Evolutionary conservation across 2,888 invertebrate genomes (phyloP), one percentile per base, ranked within the genome.

Genomic region (Andrena praecox): DNA sequence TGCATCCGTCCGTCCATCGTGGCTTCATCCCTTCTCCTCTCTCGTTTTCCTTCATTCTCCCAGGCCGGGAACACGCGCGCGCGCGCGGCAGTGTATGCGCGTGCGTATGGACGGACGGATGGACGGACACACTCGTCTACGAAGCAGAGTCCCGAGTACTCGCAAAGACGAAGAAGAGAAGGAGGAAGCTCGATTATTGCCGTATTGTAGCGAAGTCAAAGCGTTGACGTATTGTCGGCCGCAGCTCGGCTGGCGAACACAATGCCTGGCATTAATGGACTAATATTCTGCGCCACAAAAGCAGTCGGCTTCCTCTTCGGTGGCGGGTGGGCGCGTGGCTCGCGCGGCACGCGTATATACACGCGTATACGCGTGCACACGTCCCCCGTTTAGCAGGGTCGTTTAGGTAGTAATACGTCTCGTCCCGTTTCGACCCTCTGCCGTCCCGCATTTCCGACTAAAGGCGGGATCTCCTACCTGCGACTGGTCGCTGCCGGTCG

Each of bases 171-270:
- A 74, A 78, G 87, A 74, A 77, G 82, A 73, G 85, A 80, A 82
- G 87, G 86, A 89, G 85, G 85, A 85, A 81, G 90, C 85, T 82
- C 89, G 90, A 87, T 89, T 89, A 89, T 89, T 89, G 89, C 89
- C 84, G 85, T 85, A 90, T 90, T 90, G 89, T 86, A 81, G 90
- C 87, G 77, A 77, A 90, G 84, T 89, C 90, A 87, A 90, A 89
- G 87, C 89, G 87, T 89, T 90, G 89, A 89, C 89, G 89, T 89
- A 90, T 89, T 87, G 89, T 87, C 86, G 89, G 85, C 76, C 82
- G 79, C 74, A 77, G 82, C 81, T 79, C 80, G 82, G 77, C 77
- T 82, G 62, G 77, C 80, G 75, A 76, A 70, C 81, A 88, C 87
- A 88, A 88, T 89, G 86, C 82, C 80, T 83, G 71, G 89, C 89